phyloP scores from a whole-genome alignment of 2,888 invertebrate species.

The Leptinotarsa tumamoca region DNA sequence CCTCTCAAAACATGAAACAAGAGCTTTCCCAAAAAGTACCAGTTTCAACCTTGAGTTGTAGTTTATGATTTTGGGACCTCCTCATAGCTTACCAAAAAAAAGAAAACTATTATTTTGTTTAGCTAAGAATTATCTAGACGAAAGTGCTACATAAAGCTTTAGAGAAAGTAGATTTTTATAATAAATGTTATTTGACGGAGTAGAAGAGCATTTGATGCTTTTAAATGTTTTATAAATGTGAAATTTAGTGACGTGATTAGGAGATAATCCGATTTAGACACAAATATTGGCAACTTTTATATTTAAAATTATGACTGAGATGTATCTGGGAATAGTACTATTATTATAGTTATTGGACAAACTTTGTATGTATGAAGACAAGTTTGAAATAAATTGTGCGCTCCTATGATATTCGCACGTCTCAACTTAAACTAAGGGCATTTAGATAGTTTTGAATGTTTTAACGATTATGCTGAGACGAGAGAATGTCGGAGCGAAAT shows the following conservation, averaged over 20 bases:
- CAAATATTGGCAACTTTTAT: conserved; percentile 18
- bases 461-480: neutral
- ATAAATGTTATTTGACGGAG: conserved; percentile 11
- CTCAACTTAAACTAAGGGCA: neutral
- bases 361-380: neutral
- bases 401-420: too few relatives aligned
- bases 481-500: neutral
- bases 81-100: too few relatives aligned
- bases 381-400: neutral
- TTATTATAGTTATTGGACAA: neutral
- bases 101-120: neutral
- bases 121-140: neutral
- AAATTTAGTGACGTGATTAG: neutral
- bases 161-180: conserved; percentile 13
- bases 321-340: neutral
- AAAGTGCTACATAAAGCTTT: neutral
- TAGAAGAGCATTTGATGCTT: conserved; percentile 14
- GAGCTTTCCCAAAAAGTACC: too few relatives aligned
- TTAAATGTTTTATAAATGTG: conserved; percentile 11
- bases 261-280: neutral
- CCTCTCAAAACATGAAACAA: too few relatives aligned
- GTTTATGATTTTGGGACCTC: too few relatives aligned
- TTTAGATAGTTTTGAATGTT: conserved; percentile 3
- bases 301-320: conserved; percentile 4
- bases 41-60: too few relatives aligned